Evolutionary conservation across 2,888 invertebrate genomes (phyloP).

Genomic region (Synanthedon andrenaeformis): DNA sequence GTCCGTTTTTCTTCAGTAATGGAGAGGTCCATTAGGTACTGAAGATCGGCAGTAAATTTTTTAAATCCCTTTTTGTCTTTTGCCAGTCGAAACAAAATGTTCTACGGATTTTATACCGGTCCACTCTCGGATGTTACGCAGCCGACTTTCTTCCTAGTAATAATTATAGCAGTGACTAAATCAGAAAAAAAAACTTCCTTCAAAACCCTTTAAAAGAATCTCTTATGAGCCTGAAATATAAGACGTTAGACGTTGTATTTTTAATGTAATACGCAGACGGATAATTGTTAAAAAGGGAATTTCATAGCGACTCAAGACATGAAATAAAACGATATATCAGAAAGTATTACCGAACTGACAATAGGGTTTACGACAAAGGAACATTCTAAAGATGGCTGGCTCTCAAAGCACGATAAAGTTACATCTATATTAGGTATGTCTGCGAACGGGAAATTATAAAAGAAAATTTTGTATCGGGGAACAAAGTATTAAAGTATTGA

Average conservation of each 20-base stretch:
- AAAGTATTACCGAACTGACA: constrained; percentile 47
- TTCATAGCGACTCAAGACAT: constrained; percentile 42
- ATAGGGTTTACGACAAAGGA: constrained; percentile 49
- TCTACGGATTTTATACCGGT: too few species aligned
- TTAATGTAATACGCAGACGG: constrained; percentile 36
- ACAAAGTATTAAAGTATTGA: neutral
- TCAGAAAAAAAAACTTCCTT: neutral
- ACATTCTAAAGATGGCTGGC: constrained; percentile 42
- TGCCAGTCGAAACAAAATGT: too few species aligned
- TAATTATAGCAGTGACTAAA: neutral
- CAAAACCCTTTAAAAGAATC: neutral
- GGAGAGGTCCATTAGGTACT: too few species aligned
- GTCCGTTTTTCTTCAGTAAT: too few species aligned
- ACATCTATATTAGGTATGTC: constrained; percentile 28
- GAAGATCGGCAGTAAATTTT: too few species aligned
- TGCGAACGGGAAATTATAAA: constrained; percentile 10
- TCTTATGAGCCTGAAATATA: neutral
- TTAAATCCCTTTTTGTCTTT: too few species aligned
- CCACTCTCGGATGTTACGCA: too few species aligned
- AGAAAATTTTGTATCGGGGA: constrained; percentile 1
- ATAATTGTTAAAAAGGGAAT: constrained; percentile 46
- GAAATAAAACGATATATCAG: constrained; percentile 58
- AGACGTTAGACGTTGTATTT: constrained; percentile 12
- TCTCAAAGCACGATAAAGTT: constrained; percentile 45
- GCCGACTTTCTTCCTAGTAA: too few species aligned